These are phyloP conservation scores for Vultur gryphus DNA, from an alignment of 2,797 vertebrate genomes.

Conservation along the genomic window DNA sequence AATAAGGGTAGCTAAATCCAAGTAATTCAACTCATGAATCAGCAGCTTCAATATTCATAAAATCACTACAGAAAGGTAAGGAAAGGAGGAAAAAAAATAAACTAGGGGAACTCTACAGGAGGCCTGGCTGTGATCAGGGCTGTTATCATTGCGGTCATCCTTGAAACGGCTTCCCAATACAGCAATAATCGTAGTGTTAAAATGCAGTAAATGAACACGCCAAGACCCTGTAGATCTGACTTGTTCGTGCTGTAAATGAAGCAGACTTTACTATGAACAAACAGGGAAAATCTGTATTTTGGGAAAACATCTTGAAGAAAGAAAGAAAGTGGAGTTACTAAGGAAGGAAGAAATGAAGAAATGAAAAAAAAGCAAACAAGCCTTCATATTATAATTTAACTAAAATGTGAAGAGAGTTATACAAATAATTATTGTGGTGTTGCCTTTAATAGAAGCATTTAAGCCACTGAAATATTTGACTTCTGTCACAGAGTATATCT, in stretches of 20 bases:
- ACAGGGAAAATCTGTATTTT: neutral
- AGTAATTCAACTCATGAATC: neutral
- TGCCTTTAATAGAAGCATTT: conserved; percentile 4
- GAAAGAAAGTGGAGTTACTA: neutral
- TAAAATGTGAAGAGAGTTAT: neutral
- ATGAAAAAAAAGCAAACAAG: neutral
- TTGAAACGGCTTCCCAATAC: neutral
- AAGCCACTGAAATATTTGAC: neutral
- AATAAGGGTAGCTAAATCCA: neutral
- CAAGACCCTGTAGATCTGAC: neutral
- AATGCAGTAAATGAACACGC: neutral
- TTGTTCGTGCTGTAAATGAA: rapidly evolving
- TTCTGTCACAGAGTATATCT: neutral
- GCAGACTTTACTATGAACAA: neutral
- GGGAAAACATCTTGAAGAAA: neutral
- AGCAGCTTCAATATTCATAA: neutral
- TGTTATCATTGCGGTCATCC: conserved; percentile 1
- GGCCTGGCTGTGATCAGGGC: neutral
- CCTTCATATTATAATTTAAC: neutral
- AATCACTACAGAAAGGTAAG: neutral
- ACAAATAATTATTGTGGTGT: neutral
- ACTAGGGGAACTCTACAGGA: neutral
- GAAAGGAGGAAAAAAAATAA: neutral
- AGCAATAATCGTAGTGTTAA: neutral
- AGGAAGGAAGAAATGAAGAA: neutral